phyloP scores from a whole-genome alignment of 1,140 invertebrate genomes.

The Asbolus verrucosus region DNA sequence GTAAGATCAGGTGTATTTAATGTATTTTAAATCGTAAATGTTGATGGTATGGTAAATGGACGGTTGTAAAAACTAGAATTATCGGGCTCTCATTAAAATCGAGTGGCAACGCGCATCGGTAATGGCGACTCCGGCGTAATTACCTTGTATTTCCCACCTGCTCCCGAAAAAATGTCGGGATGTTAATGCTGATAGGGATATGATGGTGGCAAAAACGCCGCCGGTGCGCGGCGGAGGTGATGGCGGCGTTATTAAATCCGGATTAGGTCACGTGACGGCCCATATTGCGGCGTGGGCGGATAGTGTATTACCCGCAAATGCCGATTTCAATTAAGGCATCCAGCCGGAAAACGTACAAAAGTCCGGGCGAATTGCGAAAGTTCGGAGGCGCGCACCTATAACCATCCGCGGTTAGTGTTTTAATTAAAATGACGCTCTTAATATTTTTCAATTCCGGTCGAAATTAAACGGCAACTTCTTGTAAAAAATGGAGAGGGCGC shows the following conservation, averaged over 20 bases:
- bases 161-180: neutral
- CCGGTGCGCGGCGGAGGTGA: neutral
- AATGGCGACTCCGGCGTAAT: neutral
- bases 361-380: slow-evolving; percentile 16
- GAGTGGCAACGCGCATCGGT: too few relatives aligned
- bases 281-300: slow-evolving; percentile 18
- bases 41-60: too few relatives aligned
- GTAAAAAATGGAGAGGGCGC: slow-evolving; percentile 50
- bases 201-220: slow-evolving; percentile 36
- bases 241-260: slow-evolving; percentile 48
- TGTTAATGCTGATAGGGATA: slow-evolving; percentile 26
- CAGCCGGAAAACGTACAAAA: slow-evolving; percentile 44
- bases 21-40: too few relatives aligned
- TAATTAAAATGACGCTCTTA: slow-evolving; percentile 62
- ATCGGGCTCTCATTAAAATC: too few relatives aligned
- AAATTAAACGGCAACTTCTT: slow-evolving; percentile 56
- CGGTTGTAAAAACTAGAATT: too few relatives aligned
- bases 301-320: slow-evolving; percentile 41
- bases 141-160: slow-evolving; percentile 6
- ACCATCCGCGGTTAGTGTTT: slow-evolving; percentile 55
- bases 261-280: slow-evolving; percentile 39
- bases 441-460: slow-evolving; percentile 61
- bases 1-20: too few relatives aligned
- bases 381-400: slow-evolving; percentile 47
- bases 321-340: slow-evolving; percentile 50